Percentiles rank a stretch among this genome's conserved stretches.
Evolutionary conservation across 1,140 invertebrate genomes (phyloP).

Genomic region (Mycetomoellerius zeteki): DNA sequence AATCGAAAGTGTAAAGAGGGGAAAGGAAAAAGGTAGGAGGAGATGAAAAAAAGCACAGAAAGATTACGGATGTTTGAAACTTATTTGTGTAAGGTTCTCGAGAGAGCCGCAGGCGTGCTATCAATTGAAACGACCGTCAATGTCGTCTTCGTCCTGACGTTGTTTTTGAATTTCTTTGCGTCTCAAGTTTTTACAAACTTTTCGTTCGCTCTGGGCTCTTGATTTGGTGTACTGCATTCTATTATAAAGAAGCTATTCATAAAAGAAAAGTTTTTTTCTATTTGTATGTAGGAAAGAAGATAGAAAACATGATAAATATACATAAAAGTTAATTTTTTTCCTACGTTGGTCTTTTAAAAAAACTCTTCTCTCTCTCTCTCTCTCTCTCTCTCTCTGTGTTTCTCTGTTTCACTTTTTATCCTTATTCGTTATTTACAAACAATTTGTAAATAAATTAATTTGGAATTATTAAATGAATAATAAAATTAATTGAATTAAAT

Average conservation of each 20-base stretch:
- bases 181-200: slow-evolving; percentile 4
- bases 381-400: too few relatives aligned
- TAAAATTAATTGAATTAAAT: neutral
- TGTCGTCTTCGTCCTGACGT: slow-evolving; percentile 7
- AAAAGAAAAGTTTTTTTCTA: neutral
- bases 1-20: slow-evolving; percentile 42
- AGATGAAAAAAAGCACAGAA: slow-evolving; percentile 32
- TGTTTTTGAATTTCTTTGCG: slow-evolving; percentile 11
- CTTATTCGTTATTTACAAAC: too few relatives aligned
- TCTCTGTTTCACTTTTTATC: too few relatives aligned
- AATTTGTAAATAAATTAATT: neutral
- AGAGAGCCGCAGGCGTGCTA: slow-evolving; percentile 18
- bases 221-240: neutral
- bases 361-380: too few relatives aligned
- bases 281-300: neutral
- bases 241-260: neutral
- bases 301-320: neutral
- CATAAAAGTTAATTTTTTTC: neutral
- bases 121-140: slow-evolving; percentile 36
- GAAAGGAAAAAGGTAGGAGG: slow-evolving; percentile 57
- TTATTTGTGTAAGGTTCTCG: slow-evolving; percentile 50
- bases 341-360: too few relatives aligned
- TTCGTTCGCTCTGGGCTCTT: neutral
- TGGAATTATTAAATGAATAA: neutral
- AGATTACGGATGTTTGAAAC: slow-evolving; percentile 74